Evolutionary conservation across 2,797 vertebrate genomes (phyloP), one percentile per base, ranked within the genome.

Genomic region (Pogoniulus pusillus): DNA sequence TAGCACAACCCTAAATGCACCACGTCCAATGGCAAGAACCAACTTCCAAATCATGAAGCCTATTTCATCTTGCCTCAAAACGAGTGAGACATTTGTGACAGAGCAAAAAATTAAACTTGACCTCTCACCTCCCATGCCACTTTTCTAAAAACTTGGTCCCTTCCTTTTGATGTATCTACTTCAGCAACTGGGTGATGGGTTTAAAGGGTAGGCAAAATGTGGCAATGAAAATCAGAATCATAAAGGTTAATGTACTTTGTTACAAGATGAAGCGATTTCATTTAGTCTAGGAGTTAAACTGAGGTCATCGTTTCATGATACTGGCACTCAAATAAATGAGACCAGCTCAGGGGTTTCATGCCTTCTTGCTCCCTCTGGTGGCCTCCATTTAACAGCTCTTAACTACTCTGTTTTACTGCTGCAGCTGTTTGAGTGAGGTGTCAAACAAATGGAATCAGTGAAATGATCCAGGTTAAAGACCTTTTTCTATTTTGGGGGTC

Each of bases 401-500:
- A 57, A 85, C 51, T 72, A 34, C 59, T 92, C 45, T 45, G 6
- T 75, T 92, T 94, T 69, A 78, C 16, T 55, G 70, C 11, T 27
- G 57, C 55, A 89, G 19, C 20, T 34, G 17, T 75, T 70, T 75
- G 22, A 83, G 23, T 75, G 22, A 83, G 23, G 32, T 39, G 14
- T 89, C 57, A 86, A 69, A 53, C 45, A 89, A 92, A 87, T 29
- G 12, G 76, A 85, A 78, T 62, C 66, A 27, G 57, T 68, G 5
- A 66, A 86, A 79, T 41, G 8, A 90, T 57, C 20, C 26, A 22
- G 8, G 49, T 82, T 83, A 73, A 91, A 69, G 43, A 81, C 12
- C 10, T 59, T 91, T 87, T 83, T 60, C 57, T 47, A 24, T 90
- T 85, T 89, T 85, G 27, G 41, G 94, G 86, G 72, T 82, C 69